Conservation (phyloP, 2,113 vertebrate species). For the Myxocyprinus asiaticus region DNA sequence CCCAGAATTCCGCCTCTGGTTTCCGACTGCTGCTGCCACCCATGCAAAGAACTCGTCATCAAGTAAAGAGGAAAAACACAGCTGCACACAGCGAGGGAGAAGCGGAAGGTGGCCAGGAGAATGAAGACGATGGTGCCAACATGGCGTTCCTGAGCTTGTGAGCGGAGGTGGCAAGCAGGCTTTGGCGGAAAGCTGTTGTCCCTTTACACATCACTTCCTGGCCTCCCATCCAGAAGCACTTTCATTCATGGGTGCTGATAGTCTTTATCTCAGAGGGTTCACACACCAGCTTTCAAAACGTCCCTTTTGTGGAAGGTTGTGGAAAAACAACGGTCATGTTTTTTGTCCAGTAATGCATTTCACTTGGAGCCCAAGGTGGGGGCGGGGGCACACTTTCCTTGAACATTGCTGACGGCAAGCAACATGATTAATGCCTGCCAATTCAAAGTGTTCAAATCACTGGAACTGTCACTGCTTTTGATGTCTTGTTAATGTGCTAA, state of each 20-base stretch:
- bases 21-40: conserved; percentile 67
- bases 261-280: not conserved
- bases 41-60: conserved; percentile 70
- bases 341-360: not conserved
- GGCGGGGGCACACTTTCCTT: not conserved
- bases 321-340: too few species aligned
- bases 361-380: too few species aligned
- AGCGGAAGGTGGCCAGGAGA: conserved; percentile 55
- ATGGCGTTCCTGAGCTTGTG: conserved; percentile 67
- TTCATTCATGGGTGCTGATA: conserved; percentile 47
- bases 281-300: not conserved
- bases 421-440: not conserved
- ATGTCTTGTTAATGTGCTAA: not conserved
- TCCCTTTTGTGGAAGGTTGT: not conserved
- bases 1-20: conserved; percentile 63
- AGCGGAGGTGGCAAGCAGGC: not conserved
- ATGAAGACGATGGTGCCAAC: conserved; percentile 58
- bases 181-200: not conserved
- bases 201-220: conserved; percentile 10
- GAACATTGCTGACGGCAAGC: not conserved
- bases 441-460: conserved; percentile 56
- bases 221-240: conserved; percentile 55
- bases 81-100: conserved; percentile 78
- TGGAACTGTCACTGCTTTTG: conserved; percentile 53
- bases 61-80: conserved; percentile 87